phyloP scores from a whole-genome alignment of 2,888 invertebrate species.

The Crepidodera aurea region DNA sequence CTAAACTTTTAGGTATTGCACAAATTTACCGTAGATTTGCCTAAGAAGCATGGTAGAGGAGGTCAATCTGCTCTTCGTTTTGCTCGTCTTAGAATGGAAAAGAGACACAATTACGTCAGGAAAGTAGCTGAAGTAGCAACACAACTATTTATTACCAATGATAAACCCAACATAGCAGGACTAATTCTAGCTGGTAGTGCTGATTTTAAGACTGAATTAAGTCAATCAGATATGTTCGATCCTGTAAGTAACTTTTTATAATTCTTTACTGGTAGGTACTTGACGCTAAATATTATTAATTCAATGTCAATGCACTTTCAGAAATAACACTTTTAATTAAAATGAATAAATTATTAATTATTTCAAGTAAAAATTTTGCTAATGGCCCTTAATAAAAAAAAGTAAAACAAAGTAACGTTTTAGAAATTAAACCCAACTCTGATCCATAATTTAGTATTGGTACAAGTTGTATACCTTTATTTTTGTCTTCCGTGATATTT shows the following conservation, averaged over 20 bases:
- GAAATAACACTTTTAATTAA: too few species aligned
- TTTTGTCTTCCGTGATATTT: too few species aligned
- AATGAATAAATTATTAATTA: too few species aligned
- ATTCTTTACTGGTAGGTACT: neutral
- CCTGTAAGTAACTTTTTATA: conserved; percentile 73
- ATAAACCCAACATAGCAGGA: conserved; percentile 97
- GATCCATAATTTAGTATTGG: too few species aligned
- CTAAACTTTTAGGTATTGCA: conserved; percentile 80
- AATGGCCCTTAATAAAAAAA: too few species aligned
- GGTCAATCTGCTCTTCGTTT: conserved; percentile 99
- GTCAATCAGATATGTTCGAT: conserved; percentile 99
- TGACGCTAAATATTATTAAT: too few species aligned
- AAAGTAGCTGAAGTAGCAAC: conserved; percentile 98
- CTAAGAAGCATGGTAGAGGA: conserved; percentile 99
- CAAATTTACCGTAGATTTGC: conserved; percentile 97
- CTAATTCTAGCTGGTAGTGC: conserved; percentile 98
- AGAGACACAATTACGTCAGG: conserved; percentile 98
- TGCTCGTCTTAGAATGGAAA: conserved; percentile 99
- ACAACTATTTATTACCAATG: conserved; percentile 95
- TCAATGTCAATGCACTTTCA: too few species aligned
- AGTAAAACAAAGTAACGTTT: too few species aligned
- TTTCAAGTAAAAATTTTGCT: too few species aligned
- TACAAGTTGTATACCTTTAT: too few species aligned
- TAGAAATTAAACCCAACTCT: too few species aligned
- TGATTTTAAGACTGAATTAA: conserved; percentile 99